Evolutionary conservation across 2,888 invertebrate species (phyloP).

Genomic region (Xiphydria camelus): DNA sequence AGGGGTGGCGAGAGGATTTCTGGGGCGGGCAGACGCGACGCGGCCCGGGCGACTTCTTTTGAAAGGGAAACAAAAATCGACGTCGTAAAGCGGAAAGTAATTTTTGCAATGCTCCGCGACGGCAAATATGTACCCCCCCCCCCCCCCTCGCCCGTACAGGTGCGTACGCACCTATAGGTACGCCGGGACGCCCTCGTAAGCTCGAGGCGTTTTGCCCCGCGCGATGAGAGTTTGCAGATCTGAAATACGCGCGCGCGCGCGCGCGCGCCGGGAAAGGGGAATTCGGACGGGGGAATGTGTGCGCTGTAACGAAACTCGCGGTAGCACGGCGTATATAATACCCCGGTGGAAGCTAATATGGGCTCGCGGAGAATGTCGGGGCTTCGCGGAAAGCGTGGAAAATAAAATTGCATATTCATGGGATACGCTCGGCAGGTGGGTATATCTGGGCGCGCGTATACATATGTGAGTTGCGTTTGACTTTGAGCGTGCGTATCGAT

Average conservation of each 20-base stretch:
- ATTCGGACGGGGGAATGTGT: background rate
- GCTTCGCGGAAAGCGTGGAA: too few relatives aligned
- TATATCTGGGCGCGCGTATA: too few relatives aligned
- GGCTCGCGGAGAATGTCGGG: background rate
- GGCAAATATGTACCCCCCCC: too few relatives aligned
- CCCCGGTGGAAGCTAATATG: background rate
- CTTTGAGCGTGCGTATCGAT: too few relatives aligned
- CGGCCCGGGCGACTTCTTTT: too few relatives aligned
- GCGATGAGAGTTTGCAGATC: background rate
- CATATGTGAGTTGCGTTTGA: too few relatives aligned
- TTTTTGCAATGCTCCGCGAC: background rate
- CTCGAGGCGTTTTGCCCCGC: too few relatives aligned
- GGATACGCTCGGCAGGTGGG: too few relatives aligned
- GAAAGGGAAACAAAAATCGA: background rate
- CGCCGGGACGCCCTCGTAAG: background rate
- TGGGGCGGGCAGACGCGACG: constrained; percentile 10
- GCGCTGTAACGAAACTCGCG: background rate
- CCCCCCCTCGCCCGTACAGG: too few relatives aligned
- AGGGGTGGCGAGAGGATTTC: constrained; percentile 25
- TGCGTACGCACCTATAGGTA: too few relatives aligned
- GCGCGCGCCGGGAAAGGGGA: background rate
- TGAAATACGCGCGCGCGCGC: background rate
- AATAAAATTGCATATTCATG: constrained; percentile 7
- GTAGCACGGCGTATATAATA: background rate
- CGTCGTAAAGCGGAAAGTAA: background rate